phyloP scores from a whole-genome alignment of 2,888 invertebrate genomes.

The Tiliacea citrago region DNA sequence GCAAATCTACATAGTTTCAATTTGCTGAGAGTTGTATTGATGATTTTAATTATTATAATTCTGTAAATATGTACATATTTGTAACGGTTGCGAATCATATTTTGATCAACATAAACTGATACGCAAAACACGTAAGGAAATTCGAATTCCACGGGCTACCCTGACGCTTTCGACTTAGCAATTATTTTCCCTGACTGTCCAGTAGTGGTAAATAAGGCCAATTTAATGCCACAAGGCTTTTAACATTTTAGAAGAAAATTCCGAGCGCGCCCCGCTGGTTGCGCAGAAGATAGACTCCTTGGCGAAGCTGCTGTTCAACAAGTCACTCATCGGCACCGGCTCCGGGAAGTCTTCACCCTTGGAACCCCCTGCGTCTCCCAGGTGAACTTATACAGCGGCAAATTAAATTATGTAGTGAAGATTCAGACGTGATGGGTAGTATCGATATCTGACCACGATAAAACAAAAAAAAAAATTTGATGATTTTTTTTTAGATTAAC shows the following conservation, averaged over 20 bases:
- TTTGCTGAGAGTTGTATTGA: not conserved
- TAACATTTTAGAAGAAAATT: constrained; percentile 81
- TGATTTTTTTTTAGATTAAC: no score
- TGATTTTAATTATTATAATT: not conserved
- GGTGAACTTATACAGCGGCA: constrained; percentile 68
- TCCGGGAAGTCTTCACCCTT: constrained; percentile 88
- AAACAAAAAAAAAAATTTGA: no score
- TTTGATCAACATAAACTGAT: not conserved
- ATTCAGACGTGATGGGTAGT: no score
- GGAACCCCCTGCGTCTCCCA: constrained; percentile 84
- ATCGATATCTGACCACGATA: no score
- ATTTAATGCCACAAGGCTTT: not conserved
- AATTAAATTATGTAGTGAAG: no score
- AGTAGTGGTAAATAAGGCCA: not conserved
- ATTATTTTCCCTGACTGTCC: not conserved
- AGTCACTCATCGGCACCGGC: constrained; percentile 86
- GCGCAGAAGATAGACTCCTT: constrained; percentile 94
- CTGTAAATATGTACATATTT: no score
- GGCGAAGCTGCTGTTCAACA: constrained; percentile 94
- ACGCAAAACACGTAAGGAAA: not conserved
- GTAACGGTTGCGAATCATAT: not conserved
- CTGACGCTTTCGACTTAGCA: not conserved
- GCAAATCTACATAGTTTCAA: no score
- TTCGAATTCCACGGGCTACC: not conserved
- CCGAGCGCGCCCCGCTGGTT: constrained; percentile 92